A percentile compares a stretch with the other conserved stretches of the same genome.
These are phyloP conservation scores for Pasiphila rectangulata DNA, from an alignment of 2,888 invertebrate species.

Conservation along the genomic window DNA sequence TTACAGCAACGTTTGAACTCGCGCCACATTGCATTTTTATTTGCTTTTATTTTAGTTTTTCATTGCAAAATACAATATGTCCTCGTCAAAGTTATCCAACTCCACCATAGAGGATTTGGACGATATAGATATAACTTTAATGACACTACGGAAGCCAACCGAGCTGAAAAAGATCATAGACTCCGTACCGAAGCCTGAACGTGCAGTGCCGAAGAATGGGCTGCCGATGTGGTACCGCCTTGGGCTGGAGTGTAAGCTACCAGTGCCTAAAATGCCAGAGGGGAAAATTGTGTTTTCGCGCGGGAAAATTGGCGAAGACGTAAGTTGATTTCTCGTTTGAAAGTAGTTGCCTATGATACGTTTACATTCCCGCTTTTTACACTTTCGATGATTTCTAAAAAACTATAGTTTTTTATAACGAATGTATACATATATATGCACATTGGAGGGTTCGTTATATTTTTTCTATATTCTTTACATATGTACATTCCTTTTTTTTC, in stretches of 20 bases:
- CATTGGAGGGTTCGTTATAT: too few relatives aligned
- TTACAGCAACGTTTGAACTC: slow-evolving; percentile 40
- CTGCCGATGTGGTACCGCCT: slow-evolving; percentile 77
- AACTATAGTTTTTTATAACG: too few relatives aligned
- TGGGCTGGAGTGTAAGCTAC: slow-evolving; percentile 77
- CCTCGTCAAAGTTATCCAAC: slow-evolving; percentile 40
- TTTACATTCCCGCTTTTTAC: too few relatives aligned
- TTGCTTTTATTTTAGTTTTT: slow-evolving; percentile 37
- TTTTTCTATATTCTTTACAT: too few relatives aligned
- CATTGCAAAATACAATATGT: slow-evolving; percentile 39
- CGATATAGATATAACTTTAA: slow-evolving; percentile 57
- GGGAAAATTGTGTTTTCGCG: slow-evolving; percentile 75
- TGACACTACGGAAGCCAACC: slow-evolving; percentile 71
- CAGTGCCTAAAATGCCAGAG: slow-evolving; percentile 75
- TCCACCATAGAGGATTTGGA: slow-evolving; percentile 47
- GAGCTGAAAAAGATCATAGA: slow-evolving; percentile 71
- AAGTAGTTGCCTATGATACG: too few relatives aligned
- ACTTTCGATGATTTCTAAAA: too few relatives aligned
- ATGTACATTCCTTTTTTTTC: too few relatives aligned
- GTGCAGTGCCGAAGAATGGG: slow-evolving; percentile 72
- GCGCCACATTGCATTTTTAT: slow-evolving; percentile 38
- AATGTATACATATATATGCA: too few relatives aligned
- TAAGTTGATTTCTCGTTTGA: slow-evolving; percentile 51
- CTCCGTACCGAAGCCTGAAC: slow-evolving; percentile 67
- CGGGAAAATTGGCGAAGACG: slow-evolving; percentile 76